Base-by-base conservation (phyloP, 2,113 vertebrate species). In the Nothoprocta pentlandii region DNA sequence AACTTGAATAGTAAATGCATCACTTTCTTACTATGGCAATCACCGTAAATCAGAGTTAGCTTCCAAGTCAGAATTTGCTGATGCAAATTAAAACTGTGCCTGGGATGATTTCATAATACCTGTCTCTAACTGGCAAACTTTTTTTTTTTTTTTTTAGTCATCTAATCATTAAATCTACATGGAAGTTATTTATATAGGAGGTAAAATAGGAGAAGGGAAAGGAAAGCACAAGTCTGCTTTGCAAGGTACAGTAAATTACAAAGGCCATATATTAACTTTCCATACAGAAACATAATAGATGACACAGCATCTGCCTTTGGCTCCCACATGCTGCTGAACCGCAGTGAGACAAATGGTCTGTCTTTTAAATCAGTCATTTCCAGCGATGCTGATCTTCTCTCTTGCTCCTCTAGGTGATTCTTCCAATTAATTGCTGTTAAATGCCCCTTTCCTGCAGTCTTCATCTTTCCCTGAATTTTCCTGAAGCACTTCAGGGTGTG, bases 331-430 rank as follows among this genome's bases (percentile, higher is more conserved):
- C 58, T 90, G 53, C 85, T 80, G 53, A 95, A 81, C 47, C 53
- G 39, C 56, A 78, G 42, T 61, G 81, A 78, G 14, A 5, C 69
- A 61, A 90, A 68, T 46, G 47, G 22, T 90, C 89, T 93, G 53
- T 94, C 82, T 93, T 83, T 75, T 84, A 21, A 36, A 76, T 75
- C 58, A 90, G 84, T 67, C 26, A 73, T 44, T 96, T 92, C 66
- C 85, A 90, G 39, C 46, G 58, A 85, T 64, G n/a, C 36, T 68
- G 32, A 80, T 91, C 71, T 36, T 6, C 32, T 16, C 23, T n/a
- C 11, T 84, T 70, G 30, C 46, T 89, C 67, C 49, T 90, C 77
- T 80, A 81, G 44, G 62, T 71, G 69, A 39, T 84, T 92, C 73
- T 79, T 64, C 78, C 79, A 71, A 76, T 91, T 75, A 94, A 92